Conservation (phyloP, 64 coral and sea anemone species). For the Platygyra sinensis region DNA sequence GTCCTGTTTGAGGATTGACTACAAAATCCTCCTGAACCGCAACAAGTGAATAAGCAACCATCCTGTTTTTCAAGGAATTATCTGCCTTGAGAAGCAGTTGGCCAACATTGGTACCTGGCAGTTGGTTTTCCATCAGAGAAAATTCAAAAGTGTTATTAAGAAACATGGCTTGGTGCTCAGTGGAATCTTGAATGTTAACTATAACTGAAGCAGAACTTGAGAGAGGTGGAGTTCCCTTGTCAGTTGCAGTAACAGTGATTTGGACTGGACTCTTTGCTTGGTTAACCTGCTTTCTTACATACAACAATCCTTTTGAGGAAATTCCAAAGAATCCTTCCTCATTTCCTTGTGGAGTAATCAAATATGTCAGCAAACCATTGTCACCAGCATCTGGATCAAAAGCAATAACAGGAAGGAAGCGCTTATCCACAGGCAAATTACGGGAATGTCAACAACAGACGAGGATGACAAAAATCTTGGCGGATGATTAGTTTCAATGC, state of each 20-base stretch:
- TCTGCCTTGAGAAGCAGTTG: constrained; percentile 31
- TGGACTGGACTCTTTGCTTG: constrained; percentile 52
- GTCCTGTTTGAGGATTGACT: constrained; percentile 56
- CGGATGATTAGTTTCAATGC: constrained; percentile 69
- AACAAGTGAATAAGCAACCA: constrained; percentile 60
- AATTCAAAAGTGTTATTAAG: constrained; percentile 80
- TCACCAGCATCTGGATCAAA: constrained; percentile 72
- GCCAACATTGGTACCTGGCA: constrained; percentile 62
- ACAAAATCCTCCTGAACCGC: constrained; percentile 59
- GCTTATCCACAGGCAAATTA: constrained; percentile 65
- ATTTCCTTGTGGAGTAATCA: constrained; percentile 61
- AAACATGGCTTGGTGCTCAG: constrained; percentile 75
- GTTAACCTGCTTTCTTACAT: constrained; percentile 67
- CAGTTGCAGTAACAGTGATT: constrained; percentile 58
- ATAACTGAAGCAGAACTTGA: constrained; percentile 51
- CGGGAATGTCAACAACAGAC: constrained; percentile 61
- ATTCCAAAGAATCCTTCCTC: constrained; percentile 73
- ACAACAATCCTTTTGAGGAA: constrained; percentile 76
- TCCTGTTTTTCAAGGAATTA: constrained; percentile 43
- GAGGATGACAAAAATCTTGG: constrained; percentile 64
- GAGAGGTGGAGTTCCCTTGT: constrained; percentile 72
- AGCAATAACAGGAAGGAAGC: constrained; percentile 61
- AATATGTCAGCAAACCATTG: constrained; percentile 74
- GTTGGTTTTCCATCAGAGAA: constrained; percentile 71
- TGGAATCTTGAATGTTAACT: constrained; percentile 71